Conservation (phyloP, 2,797 vertebrate genomes). For the Sebastes vulpes region DNA sequence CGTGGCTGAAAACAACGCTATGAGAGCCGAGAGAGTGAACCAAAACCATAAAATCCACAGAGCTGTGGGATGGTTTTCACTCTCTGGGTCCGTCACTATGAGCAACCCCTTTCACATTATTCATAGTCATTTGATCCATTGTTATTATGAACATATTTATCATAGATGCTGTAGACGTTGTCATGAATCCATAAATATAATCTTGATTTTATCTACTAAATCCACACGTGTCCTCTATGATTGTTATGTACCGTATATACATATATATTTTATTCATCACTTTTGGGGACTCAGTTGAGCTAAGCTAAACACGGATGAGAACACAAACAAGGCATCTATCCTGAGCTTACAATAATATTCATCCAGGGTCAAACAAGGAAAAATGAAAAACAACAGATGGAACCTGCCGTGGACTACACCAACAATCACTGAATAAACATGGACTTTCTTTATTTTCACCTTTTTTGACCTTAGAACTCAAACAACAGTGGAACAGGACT, state of each 20-base stretch:
- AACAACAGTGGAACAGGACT: not conserved
- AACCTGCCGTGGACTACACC: conserved; percentile 19
- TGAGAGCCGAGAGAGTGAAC: no score
- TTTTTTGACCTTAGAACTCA: not conserved
- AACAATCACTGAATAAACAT: conserved; percentile 56
- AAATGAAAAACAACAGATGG: conserved; percentile 71
- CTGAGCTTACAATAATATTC: conserved; percentile 50
- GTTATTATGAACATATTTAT: not conserved
- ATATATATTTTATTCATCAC: conserved; percentile 5
- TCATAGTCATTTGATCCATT: not conserved
- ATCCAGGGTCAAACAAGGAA: conserved; percentile 56
- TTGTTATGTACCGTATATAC: not conserved
- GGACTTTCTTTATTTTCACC: conserved; percentile 9
- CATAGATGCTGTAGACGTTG: not conserved
- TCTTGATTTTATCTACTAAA: not conserved
- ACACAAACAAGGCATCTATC: conserved; percentile 39
- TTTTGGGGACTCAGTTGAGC: not conserved
- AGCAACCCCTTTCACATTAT: not conserved
- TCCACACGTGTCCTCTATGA: not conserved
- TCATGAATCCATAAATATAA: not conserved
- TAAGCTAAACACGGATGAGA: not conserved
- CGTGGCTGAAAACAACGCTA: not conserved
- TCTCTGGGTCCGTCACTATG: not conserved
- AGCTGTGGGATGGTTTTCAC: not conserved
- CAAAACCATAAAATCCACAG: not conserved